Evolutionary conservation across 2,113 vertebrate genomes (phyloP).

Genomic region (Butorides virescens): DNA sequence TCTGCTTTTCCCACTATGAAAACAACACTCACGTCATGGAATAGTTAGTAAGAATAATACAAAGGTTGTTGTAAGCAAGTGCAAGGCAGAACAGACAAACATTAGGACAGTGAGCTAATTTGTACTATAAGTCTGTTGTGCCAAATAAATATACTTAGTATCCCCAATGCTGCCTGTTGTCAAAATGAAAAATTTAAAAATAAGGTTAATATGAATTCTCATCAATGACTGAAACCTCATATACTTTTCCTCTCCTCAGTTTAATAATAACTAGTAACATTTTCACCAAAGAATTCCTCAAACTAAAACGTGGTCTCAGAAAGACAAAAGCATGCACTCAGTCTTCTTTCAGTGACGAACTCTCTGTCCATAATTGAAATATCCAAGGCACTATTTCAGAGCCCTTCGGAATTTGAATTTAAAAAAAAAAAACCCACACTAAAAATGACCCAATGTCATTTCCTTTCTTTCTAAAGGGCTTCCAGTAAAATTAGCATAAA

Average conservation of each 20-base stretch:
- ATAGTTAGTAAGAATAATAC: not conserved
- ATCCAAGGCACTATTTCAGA: not conserved
- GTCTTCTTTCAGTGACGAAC: not conserved
- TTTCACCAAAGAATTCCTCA: not conserved
- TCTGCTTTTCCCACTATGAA: not conserved
- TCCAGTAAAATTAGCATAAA: not conserved
- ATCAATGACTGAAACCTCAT: not conserved
- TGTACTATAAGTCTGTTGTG: not conserved
- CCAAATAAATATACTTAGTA: not conserved
- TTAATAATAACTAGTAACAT: not conserved
- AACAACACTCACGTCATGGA: not conserved
- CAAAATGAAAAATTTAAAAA: not conserved
- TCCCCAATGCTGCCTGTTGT: not conserved
- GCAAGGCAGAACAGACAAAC: not conserved
- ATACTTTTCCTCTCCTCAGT: not conserved
- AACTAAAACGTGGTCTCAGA: not conserved
- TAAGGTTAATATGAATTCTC: not conserved
- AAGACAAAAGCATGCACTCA: not conserved
- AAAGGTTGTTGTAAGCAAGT: not conserved
- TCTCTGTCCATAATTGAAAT: not conserved
- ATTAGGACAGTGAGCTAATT: not conserved
- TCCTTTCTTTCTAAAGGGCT: not conserved
- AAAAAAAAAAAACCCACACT: not conserved
- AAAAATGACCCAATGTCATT: not conserved
- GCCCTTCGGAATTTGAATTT: not conserved